Percentiles rank a stretch among this genome's conserved stretches.
These are phyloP conservation scores for Fulica atra DNA, from an alignment of 2,113 vertebrate genomes.

Conservation along the genomic window DNA sequence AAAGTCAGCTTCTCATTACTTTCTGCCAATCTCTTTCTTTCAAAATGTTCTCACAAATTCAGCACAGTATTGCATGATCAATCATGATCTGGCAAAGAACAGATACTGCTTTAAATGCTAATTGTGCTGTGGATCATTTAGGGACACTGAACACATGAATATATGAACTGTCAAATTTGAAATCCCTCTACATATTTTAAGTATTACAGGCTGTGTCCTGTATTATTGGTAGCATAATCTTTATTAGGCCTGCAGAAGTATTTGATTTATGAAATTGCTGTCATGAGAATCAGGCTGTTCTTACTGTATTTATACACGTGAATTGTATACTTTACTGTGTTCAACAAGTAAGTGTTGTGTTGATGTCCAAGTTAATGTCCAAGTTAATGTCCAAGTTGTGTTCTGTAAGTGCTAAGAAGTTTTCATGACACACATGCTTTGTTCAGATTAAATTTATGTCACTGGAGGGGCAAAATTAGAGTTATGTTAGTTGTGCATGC, in stretches of 20 bases:
- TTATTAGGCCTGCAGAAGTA: not conserved
- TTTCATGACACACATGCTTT: not conserved
- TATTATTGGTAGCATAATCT: not conserved
- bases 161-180: conserved; percentile 29
- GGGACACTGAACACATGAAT: conserved; percentile 17
- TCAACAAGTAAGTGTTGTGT: too few relatives aligned
- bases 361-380: too few relatives aligned
- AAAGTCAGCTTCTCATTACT: conserved; percentile 46
- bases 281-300: not conserved
- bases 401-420: not conserved
- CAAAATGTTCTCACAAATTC: conserved; percentile 37
- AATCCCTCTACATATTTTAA: not conserved
- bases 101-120: conserved; percentile 39
- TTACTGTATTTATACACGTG: not conserved
- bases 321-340: not conserved
- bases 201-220: not conserved
- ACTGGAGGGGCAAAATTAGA: not conserved
- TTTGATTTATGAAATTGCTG: conserved; percentile 34
- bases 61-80: conserved; percentile 7
- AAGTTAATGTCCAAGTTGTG: too few relatives aligned
- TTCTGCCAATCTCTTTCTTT: conserved; percentile 17
- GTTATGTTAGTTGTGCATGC: not conserved
- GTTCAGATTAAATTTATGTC: not conserved
- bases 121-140: conserved; percentile 25
- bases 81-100: conserved; percentile 12